Evolutionary conservation across 2,888 invertebrate genomes (phyloP), one percentile per base, ranked within the genome.

Genomic region (Notocelia uddmanniana): DNA sequence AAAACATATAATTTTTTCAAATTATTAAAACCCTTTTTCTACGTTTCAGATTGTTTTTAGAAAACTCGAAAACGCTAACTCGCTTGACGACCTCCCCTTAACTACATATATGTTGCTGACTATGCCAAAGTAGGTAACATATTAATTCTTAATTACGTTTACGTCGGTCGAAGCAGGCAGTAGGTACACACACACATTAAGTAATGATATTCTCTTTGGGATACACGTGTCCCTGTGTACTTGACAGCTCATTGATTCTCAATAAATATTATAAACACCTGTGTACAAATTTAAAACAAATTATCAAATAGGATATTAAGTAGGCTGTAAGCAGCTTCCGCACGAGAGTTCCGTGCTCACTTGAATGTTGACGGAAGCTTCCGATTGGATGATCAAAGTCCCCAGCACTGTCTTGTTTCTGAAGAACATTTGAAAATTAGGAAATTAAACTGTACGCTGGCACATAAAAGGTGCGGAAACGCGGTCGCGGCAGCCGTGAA

Each of bases 361-460:
- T 87, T 87, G 84, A 86, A 84, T 84, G 84, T 81, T 85, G 87
- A 85, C 87, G 85, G 82, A 80, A 78, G 86, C 89, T 92, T 93
- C 93, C 93, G 91, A 92, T 92, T 90, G 81, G 88, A 90, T 91
- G 89, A 92, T 90, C 72, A 87, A 89, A 91, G 85, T 89, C 87
- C 78, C 82, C 81, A 83, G 80, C 81, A 84, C 82, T 83, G 86
- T 85, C 89, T 88, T 88, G 86, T 90, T 85, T 86, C 79, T 84
- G 83, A 80, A 83, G 83, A 86, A 86, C 84, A 85, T 90, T 89
- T 89, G 85, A 84, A 88, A 90, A 92, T 93, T 91, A 90, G 92
- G 92, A 92, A 93, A 93, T 93, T 92, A 92, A 88, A 88, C 85
- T 88, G 85, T 81, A 80, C 80, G 81, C 80, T 81, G 85, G 86